Evolutionary conservation across 2,888 invertebrate genomes (phyloP).

Genomic region (Andrena bicolor): DNA sequence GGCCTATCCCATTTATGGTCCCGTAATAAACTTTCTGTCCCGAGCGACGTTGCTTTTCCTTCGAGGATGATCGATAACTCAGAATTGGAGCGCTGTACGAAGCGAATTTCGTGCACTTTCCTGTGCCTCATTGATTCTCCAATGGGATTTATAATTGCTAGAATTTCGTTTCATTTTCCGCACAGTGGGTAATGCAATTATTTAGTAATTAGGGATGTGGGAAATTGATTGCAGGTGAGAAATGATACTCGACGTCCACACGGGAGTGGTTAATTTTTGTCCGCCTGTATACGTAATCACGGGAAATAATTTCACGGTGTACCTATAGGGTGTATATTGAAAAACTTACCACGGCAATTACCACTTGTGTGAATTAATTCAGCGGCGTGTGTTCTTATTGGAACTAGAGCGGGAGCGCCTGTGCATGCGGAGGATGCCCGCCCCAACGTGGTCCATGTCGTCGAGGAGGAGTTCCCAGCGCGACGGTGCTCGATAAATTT

Average conservation of each 20-base stretch:
- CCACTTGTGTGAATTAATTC: constrained; percentile 62
- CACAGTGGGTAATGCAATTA: too few relatives aligned
- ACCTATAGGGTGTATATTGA: background rate
- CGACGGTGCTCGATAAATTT: constrained; percentile 64
- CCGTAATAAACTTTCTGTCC: constrained; percentile 68
- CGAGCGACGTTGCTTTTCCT: constrained; percentile 27
- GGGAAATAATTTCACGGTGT: background rate
- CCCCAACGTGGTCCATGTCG: constrained; percentile 67
- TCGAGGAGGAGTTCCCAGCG: constrained; percentile 52
- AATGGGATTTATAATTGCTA: background rate
- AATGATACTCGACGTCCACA: too few relatives aligned
- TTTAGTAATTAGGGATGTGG: too few relatives aligned
- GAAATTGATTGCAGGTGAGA: too few relatives aligned
- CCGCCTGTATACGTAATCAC: background rate
- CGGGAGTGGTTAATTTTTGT: too few relatives aligned
- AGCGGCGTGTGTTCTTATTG: constrained; percentile 62
- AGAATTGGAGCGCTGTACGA: constrained; percentile 29
- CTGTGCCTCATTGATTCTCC: constrained; percentile 5
- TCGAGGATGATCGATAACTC: constrained; percentile 53
- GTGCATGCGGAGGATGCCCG: constrained; percentile 61
- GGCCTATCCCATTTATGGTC: constrained; percentile 65
- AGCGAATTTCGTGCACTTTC: background rate
- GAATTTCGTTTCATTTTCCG: background rate
- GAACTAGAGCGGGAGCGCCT: constrained; percentile 46
- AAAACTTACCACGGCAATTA: constrained; percentile 14